Evolutionary conservation across 2,113 vertebrate genomes (phyloP).

Genomic region (Hemiprocne comata): DNA sequence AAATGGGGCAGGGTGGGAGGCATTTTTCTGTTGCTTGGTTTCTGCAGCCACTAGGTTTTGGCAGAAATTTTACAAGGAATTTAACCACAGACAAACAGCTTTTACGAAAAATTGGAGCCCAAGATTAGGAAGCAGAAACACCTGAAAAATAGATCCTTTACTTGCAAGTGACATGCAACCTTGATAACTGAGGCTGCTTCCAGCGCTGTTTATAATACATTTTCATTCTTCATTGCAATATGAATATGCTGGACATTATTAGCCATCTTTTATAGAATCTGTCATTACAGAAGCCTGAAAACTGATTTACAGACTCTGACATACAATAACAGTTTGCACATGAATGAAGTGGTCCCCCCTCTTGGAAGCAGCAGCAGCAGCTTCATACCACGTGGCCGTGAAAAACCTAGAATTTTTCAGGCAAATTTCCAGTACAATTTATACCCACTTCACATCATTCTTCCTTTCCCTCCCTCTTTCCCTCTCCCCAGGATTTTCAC

Average conservation of each 20-base stretch:
- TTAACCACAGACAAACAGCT: slow-evolving; percentile 1
- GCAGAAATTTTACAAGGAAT: background rate
- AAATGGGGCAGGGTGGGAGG: background rate
- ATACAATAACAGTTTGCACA: background rate
- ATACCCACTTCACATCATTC: background rate
- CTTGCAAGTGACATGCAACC: background rate
- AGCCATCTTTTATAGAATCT: background rate
- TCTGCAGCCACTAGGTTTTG: background rate
- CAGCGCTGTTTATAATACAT: background rate
- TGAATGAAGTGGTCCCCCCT: background rate
- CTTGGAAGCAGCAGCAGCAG: background rate
- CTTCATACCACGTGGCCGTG: background rate
- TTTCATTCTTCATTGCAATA: background rate
- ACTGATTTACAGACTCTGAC: background rate
- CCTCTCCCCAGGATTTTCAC: background rate
- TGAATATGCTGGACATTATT: background rate
- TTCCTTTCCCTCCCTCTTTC: background rate
- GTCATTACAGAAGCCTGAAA: background rate
- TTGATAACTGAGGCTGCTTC: background rate
- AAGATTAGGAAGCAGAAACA: background rate
- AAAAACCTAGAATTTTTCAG: background rate
- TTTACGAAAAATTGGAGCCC: background rate
- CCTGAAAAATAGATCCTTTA: background rate
- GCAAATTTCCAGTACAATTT: background rate
- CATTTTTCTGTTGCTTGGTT: background rate